Evolutionary conservation across 2,797 vertebrate species (phyloP).

Genomic region (Moxostoma hubbsi): DNA sequence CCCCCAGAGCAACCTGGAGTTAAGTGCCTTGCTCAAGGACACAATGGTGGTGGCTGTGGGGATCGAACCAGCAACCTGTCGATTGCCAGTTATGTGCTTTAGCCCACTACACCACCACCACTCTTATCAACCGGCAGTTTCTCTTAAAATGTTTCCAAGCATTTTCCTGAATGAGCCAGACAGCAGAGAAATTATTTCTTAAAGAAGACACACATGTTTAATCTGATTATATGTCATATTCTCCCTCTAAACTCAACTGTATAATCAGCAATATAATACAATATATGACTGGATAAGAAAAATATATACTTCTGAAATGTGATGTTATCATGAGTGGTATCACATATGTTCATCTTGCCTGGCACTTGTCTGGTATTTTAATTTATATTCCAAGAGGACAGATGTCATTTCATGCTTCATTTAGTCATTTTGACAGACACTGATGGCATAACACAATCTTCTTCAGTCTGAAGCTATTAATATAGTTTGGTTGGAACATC

Average conservation of each 20-base stretch:
- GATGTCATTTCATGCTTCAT: slow-evolving; percentile 6
- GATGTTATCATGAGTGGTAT: background rate
- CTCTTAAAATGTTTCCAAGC: slow-evolving; percentile 49
- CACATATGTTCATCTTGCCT: background rate
- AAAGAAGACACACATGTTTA: too few species aligned
- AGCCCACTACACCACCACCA: too few species aligned
- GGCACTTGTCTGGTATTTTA: slow-evolving; percentile 50
- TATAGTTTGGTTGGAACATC: too few species aligned
- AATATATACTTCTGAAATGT: background rate
- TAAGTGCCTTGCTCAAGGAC: too few species aligned
- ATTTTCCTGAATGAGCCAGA: slow-evolving; percentile 42
- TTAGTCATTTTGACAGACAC: slow-evolving; percentile 37
- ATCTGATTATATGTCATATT: too few species aligned
- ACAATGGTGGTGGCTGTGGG: too few species aligned
- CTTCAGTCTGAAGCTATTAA: slow-evolving; percentile 1
- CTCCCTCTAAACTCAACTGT: too few species aligned
- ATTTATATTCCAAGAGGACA: background rate
- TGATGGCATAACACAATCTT: slow-evolving; percentile 9
- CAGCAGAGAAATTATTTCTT: background rate
- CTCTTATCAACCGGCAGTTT: slow-evolving; percentile 56
- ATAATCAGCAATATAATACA: background rate
- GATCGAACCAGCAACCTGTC: too few species aligned
- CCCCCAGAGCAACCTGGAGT: too few species aligned
- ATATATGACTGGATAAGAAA: background rate
- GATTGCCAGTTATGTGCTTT: too few species aligned